phyloP scores from a whole-genome alignment of 1,140 invertebrate genomes.

The Drosophila repletoides region DNA sequence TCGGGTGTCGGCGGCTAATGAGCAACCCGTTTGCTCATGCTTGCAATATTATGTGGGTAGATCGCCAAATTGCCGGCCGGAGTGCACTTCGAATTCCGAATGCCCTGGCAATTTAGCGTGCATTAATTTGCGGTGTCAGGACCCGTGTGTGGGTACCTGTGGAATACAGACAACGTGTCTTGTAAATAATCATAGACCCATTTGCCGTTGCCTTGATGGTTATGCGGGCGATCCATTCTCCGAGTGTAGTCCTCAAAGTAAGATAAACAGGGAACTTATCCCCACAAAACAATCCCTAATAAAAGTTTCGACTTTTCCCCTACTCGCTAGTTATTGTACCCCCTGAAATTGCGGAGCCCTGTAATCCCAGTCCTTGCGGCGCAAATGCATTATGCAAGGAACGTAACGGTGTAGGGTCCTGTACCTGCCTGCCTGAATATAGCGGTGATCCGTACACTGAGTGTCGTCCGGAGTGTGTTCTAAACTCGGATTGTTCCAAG shows the following conservation, averaged over 20 bases:
- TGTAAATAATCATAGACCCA: conserved; percentile 89
- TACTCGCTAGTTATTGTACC: conserved; percentile 71
- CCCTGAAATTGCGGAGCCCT: conserved; percentile 85
- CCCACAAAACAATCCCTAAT: conserved; percentile 2
- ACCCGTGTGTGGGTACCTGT: conserved; percentile 90
- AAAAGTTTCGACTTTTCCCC: conserved; percentile 18
- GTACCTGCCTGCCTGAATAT: conserved; percentile 88
- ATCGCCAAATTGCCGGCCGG: conserved; percentile 89
- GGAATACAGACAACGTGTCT: conserved; percentile 87
- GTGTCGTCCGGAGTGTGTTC: conserved; percentile 88
- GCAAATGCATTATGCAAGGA: conserved; percentile 91
- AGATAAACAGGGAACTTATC: conserved; percentile 22
- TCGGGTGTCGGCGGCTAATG: conserved; percentile 84
- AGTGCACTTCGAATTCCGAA: conserved; percentile 90
- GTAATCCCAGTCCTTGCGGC: conserved; percentile 90
- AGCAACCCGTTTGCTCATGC: conserved; percentile 89
- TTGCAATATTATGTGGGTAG: conserved; percentile 88
- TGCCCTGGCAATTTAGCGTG: conserved; percentile 89
- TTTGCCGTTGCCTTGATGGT: conserved; percentile 88
- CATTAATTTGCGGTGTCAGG: conserved; percentile 88
- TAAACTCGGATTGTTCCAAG: conserved; percentile 88
- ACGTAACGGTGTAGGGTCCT: conserved; percentile 89
- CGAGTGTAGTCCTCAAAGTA: conserved; percentile 84
- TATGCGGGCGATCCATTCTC: conserved; percentile 90
- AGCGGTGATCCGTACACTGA: conserved; percentile 89